A percentile compares a stretch with the other conserved stretches of the same genome.
Conservation (phyloP, 2,113 vertebrate species). For the Oplegnathus fasciatus region DNA sequence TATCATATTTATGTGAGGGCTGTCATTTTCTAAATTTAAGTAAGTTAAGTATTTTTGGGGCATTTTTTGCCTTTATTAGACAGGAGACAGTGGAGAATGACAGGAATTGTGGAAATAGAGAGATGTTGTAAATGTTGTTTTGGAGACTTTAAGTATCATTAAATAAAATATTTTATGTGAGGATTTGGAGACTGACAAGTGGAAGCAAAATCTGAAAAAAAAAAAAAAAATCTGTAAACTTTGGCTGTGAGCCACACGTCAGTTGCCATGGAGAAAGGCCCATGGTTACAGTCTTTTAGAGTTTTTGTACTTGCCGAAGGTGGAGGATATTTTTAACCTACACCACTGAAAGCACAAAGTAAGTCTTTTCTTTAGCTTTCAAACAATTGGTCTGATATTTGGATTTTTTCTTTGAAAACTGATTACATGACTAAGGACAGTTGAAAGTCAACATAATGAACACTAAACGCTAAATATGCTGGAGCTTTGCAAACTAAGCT, state of each 20-base stretch:
- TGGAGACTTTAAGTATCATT: no score
- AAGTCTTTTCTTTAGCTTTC: background rate
- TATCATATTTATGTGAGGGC: no score
- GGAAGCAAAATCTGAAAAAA: background rate
- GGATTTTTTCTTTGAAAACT: background rate
- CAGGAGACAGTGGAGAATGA: no score
- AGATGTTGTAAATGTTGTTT: no score
- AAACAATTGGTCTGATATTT: background rate
- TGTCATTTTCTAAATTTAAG: no score
- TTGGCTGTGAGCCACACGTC: constrained; percentile 14
- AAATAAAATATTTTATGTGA: no score
- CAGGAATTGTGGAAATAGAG: background rate
- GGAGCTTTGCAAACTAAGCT: background rate
- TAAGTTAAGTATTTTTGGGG: no score
- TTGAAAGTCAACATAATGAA: background rate
- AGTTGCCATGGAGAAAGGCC: constrained; percentile 51
- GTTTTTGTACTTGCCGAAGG: background rate
- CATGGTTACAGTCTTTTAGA: background rate
- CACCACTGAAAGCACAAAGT: background rate
- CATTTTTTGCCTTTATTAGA: background rate
- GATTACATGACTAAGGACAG: background rate
- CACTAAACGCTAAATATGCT: background rate
- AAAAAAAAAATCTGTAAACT: background rate
- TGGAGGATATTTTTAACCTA: background rate
- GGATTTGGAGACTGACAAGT: background rate